Evolutionary conservation across 2,113 vertebrate species (phyloP), one percentile per base, ranked within the genome.

Genomic region (Prolemur simus): DNA sequence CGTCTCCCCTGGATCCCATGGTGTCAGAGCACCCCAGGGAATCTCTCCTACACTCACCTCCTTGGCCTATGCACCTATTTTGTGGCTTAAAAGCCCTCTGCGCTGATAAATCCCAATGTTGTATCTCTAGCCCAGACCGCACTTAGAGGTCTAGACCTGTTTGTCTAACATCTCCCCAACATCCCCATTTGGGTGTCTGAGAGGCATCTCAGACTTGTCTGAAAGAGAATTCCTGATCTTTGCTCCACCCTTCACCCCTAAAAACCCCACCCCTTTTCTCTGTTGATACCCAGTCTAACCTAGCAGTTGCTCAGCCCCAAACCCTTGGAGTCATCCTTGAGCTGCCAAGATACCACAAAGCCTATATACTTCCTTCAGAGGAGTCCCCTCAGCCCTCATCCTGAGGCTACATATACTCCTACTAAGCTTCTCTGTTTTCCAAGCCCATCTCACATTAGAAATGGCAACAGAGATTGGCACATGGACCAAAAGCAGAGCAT

Each of bases 41-140:
- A 29, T 37, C 37, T 27, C 64, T n/a, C 27, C 17, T 29, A 10
- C 18, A 8, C 29, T 54, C 52, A 23, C 64, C n/a, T 88, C 54
- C 29, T 32, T 34, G 15, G 52, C 42, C 6, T 4, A 7, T 8
- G 54, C 12, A 11, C 42, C 25, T 32, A 18, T 32, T 34, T 13
- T 15, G 8, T 2, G 23, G 49, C 58, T 83, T 71, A 42, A 63
- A 49, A 77, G 27, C 32, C 18, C 7, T 45, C 42, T 37, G 14
- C 3, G 3, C 45, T 4, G 66, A 4, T 27, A 32, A 20, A 17
- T 13, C 54, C 23, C 4, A 52, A 10, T 1, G 17, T 8, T 32
- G 3, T 56, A 34, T 64, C 87, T 3, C 34, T 63, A 42, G 82
- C 49, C 60, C 66, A 20, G 11, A 29, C 54, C 52, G 20, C 3